Conservation (phyloP, 92 coral and sea anemone genomes). For the Bergia sp. region DNA sequence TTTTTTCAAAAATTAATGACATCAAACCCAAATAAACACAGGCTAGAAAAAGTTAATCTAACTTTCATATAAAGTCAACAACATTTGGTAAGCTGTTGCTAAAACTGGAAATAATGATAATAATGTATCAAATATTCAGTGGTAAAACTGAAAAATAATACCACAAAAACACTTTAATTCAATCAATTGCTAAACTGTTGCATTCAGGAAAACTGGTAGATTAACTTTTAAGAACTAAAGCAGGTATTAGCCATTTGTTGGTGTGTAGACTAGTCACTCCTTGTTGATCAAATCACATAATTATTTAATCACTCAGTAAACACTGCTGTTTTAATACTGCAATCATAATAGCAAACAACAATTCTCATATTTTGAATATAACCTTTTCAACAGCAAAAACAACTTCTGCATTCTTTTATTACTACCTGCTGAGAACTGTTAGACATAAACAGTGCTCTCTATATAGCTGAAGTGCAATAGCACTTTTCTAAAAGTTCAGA, state of each 20-base stretch:
- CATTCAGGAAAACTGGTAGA: not conserved
- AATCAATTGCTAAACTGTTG: not conserved
- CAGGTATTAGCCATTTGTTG: conserved; percentile 1
- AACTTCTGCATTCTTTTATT: not conserved
- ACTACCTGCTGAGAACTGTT: not conserved
- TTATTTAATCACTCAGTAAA: too few species aligned
- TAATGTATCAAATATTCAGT: too few species aligned
- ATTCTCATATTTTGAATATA: not conserved
- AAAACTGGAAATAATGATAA: too few species aligned
- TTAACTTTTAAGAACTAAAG: not conserved
- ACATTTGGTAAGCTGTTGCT: too few species aligned
- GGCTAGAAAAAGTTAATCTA: not conserved
- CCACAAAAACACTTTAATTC: not conserved
- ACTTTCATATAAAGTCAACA: not conserved
- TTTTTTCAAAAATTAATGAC: too few species aligned
- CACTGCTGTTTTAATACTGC: too few species aligned
- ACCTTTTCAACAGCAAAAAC: not conserved
- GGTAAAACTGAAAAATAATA: too few species aligned
- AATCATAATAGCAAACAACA: too few species aligned
- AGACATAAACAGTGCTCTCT: not conserved
- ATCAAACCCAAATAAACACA: too few species aligned
- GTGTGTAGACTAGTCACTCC: not conserved
- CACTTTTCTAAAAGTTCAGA: not conserved
- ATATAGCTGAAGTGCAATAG: too few species aligned
- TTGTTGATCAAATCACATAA: not conserved